Evolutionary conservation across 2,888 invertebrate species (phyloP).

Genomic region (Crioceris asparagi): DNA sequence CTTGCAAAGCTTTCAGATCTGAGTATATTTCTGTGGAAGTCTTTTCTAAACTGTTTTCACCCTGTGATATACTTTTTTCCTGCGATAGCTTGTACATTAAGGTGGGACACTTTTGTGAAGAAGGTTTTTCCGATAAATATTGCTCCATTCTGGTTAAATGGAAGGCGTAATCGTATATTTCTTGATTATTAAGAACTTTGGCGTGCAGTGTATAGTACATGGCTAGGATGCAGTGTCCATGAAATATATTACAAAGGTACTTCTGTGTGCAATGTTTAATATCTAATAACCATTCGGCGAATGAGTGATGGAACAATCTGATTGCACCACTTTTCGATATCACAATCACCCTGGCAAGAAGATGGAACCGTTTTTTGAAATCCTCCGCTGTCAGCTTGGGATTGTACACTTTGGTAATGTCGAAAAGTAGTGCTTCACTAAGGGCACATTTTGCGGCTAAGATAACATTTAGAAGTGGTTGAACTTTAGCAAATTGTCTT

Average conservation of each 20-base stretch:
- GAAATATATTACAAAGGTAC: constrained; percentile 76
- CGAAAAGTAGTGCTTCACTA: constrained; percentile 69
- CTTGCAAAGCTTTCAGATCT: constrained; percentile 33
- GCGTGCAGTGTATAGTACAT: constrained; percentile 71
- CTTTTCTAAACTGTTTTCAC: constrained; percentile 31
- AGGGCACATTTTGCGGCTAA: constrained; percentile 80
- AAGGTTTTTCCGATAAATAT: constrained; percentile 41
- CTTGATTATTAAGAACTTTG: constrained; percentile 55
- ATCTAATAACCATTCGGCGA: constrained; percentile 89
- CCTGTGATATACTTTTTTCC: constrained; percentile 24
- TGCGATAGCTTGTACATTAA: constrained; percentile 31
- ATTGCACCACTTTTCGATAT: constrained; percentile 51
- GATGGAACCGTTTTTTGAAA: constrained; percentile 65
- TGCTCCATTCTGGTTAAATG: constrained; percentile 59
- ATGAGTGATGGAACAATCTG: constrained; percentile 85
- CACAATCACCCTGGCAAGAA: constrained; percentile 53
- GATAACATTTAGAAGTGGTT: constrained; percentile 75
- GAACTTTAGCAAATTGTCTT: constrained; percentile 77
- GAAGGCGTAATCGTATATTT: constrained; percentile 63
- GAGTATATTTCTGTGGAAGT: constrained; percentile 34
- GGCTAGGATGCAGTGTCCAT: constrained; percentile 81
- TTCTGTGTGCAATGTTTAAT: constrained; percentile 97
- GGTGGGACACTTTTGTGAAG: constrained; percentile 35
- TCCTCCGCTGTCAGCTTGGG: constrained; percentile 68
- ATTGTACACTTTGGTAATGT: constrained; percentile 71